Base-by-base conservation (phyloP, 2,113 vertebrate species). In the Pseudorectes ferrugineus region DNA sequence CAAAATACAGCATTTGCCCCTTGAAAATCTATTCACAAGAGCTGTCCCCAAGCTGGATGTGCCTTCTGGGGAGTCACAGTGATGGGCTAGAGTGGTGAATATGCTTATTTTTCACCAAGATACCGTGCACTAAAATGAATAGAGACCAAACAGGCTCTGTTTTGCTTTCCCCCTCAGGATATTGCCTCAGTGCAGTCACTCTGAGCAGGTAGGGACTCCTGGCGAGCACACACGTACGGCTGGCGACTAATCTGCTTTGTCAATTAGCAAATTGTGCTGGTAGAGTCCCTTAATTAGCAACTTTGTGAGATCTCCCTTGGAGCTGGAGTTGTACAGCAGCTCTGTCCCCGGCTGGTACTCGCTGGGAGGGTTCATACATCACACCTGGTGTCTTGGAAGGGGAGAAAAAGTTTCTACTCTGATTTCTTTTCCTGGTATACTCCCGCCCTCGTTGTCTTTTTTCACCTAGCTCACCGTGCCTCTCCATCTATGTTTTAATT, bases 361-460 rank as follows among this genome's bases (percentile, higher is more conserved):
- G 0, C 52, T 11, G 51, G 25, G 46, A 51, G 45, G 29, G 48
- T 55, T 84, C 51, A 13, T 36, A 45, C 73, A 45, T 86, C 77
- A 40, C 29, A 45, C 17, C 29, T 66, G 35, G 40, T 35, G 18
- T 12, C 63, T 86, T 4, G 5, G 40, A 79, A 67, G 19, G 10
- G 9, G 22, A 59, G 43, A 54, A 59, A 23, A 36, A 28, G 8
- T n/a, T 86, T 10, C n/a, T 24, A 6, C 22, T 77, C 48, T 0
- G 0, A 3, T 75, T 49, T 57, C 21, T 73, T 55, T 87, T 38
- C 35, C 22, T 74, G 9, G 11, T 6, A 9, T 18, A 35, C 22
- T 16, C 25, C 9, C 0, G 0, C 6, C 40, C n/a, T 57, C 0
- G 0, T 42, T 13, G 14, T 8, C 11, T 58, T 57, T 73, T 65